Conservation (phyloP, 2,888 invertebrate genomes). For the Trissoscelio sp. region DNA sequence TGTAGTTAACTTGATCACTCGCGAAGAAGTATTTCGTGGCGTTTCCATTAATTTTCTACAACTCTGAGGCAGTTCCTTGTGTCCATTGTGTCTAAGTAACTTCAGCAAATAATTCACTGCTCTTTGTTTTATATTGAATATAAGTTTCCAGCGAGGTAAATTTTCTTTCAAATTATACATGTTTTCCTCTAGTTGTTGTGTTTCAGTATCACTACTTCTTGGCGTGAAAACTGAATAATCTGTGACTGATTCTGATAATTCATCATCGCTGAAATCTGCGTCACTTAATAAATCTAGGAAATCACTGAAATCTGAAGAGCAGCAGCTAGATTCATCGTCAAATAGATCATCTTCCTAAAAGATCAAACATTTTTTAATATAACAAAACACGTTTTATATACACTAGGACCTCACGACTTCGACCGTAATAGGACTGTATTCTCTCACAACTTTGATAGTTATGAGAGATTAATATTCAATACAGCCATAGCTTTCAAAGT, state of each 20-base stretch:
- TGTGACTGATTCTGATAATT: background rate
- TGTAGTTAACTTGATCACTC: background rate
- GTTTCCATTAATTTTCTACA: conserved; percentile 6
- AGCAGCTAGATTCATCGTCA: background rate
- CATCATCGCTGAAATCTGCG: conserved; percentile 4
- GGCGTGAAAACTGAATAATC: background rate
- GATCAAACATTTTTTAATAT: background rate
- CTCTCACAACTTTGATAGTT: too few species aligned
- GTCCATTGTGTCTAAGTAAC: conserved; percentile 1
- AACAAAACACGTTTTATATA: background rate
- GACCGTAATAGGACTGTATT: too few species aligned
- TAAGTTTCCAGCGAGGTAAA: background rate
- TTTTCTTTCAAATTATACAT: background rate
- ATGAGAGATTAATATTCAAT: too few species aligned
- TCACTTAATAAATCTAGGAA: background rate
- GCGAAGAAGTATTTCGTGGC: background rate
- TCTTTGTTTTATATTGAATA: background rate
- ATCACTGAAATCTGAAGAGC: background rate
- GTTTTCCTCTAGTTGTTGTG: background rate
- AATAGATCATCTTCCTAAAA: conserved; percentile 3
- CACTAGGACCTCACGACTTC: background rate
- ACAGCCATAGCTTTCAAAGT: too few species aligned
- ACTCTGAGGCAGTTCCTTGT: background rate
- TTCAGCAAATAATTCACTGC: background rate
- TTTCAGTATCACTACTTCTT: background rate